Conservation (phyloP, 2,888 invertebrate genomes). For the Ophion costatus region DNA sequence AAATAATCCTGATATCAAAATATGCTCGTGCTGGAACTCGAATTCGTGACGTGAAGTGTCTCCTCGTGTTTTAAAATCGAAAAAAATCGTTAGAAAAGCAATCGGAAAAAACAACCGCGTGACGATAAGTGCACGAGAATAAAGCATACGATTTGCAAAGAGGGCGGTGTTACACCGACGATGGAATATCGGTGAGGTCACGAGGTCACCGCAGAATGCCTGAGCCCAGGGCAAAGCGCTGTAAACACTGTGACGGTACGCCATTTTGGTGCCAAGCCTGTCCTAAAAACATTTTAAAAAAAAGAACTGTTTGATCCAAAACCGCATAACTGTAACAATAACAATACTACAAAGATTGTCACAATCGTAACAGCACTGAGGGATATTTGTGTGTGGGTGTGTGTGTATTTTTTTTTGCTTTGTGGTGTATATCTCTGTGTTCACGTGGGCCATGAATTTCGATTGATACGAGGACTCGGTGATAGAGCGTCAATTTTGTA, state of each 20-base stretch:
- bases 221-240: slow-evolving; percentile 95
- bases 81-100: slow-evolving; percentile 18
- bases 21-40: slow-evolving; percentile 23
- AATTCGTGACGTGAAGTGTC: slow-evolving; percentile 40
- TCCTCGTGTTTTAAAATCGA: not conserved
- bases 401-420: slow-evolving; percentile 52
- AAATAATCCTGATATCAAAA: not conserved
- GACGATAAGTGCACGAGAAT: slow-evolving; percentile 17
- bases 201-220: slow-evolving; percentile 85
- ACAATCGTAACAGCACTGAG: slow-evolving; percentile 43
- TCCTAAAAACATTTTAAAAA: slow-evolving; percentile 32
- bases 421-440: slow-evolving; percentile 46
- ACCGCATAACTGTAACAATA: slow-evolving; percentile 47
- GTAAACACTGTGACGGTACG: slow-evolving; percentile 96
- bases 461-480: slow-evolving; percentile 36
- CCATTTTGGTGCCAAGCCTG: slow-evolving; percentile 65
- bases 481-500: slow-evolving; percentile 45
- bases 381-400: slow-evolving; percentile 35
- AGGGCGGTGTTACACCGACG: slow-evolving; percentile 73
- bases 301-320: slow-evolving; percentile 36
- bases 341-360: slow-evolving; percentile 29
- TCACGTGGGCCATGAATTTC: slow-evolving; percentile 21
- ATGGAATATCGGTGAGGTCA: slow-evolving; percentile 83
- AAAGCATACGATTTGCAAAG: slow-evolving; percentile 51
- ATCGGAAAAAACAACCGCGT: slow-evolving; percentile 1